Conservation (phyloP, 2,113 vertebrate genomes). For the Xyrauchen texanus region DNA sequence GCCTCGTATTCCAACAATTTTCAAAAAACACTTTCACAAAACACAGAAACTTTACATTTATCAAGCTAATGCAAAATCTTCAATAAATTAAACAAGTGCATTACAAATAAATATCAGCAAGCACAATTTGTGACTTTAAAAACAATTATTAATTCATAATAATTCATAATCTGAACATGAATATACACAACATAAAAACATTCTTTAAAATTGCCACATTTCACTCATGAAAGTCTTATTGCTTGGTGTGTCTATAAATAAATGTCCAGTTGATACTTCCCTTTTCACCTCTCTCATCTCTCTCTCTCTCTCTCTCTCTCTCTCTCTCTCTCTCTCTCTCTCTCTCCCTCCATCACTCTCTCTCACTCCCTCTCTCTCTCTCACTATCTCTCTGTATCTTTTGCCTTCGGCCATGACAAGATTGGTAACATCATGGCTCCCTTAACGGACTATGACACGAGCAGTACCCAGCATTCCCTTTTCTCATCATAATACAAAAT, state of each 20-base stretch:
- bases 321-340: not conserved
- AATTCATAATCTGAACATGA: slow-evolving; percentile 22
- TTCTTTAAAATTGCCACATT: not conserved
- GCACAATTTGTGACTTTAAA: slow-evolving; percentile 21
- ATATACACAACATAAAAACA: slow-evolving; percentile 7
- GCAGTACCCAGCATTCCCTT: slow-evolving; percentile 37
- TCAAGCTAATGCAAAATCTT: not conserved
- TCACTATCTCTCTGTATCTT: slow-evolving; percentile 24
- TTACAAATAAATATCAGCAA: slow-evolving; percentile 36
- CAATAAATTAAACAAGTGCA: not conserved
- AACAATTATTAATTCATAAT: slow-evolving; percentile 16
- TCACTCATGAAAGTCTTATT: slow-evolving; percentile 19
- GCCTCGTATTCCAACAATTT: slow-evolving; percentile 4
- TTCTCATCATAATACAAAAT: slow-evolving; percentile 26
- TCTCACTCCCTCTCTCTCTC: not conserved
- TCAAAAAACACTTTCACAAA: slow-evolving; percentile 23
- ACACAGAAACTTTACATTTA: slow-evolving; percentile 5
- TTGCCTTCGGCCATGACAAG: slow-evolving; percentile 41
- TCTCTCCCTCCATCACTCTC: not conserved
- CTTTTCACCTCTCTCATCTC: not conserved
- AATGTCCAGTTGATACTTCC: slow-evolving; percentile 10
- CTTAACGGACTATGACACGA: slow-evolving; percentile 36
- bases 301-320: not conserved
- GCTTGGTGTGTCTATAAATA: slow-evolving; percentile 26
- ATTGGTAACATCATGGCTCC: slow-evolving; percentile 37